Percentiles rank a stretch among this genome's conserved stretches.
Conservation (phyloP, 2,888 invertebrate genomes). For the Esperia sulphurella region DNA sequence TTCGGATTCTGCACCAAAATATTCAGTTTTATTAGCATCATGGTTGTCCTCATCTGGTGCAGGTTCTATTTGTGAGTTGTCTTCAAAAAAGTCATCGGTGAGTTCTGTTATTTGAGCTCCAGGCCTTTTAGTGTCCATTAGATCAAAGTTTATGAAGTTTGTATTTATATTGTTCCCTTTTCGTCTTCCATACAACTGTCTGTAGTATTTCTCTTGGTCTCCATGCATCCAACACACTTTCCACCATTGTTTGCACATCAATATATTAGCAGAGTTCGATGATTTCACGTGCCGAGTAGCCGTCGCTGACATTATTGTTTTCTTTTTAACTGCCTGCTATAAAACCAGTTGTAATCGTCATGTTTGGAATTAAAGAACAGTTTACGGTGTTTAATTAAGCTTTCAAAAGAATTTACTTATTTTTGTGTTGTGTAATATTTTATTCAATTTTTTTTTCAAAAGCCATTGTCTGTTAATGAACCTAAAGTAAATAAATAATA, state of each 20-base stretch:
- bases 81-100: constrained; percentile 70
- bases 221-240: constrained; percentile 93
- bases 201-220: constrained; percentile 90
- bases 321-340: constrained; percentile 15
- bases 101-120: constrained; percentile 75
- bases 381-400: not conserved
- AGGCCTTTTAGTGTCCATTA: constrained; percentile 56
- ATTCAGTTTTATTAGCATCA: constrained; percentile 24
- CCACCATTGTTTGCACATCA: constrained; percentile 94
- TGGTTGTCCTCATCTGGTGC: constrained; percentile 52
- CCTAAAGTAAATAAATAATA: no score
- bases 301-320: constrained; percentile 67
- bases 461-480: no score
- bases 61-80: constrained; percentile 54
- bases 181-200: constrained; percentile 86
- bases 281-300: constrained; percentile 73
- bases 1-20: constrained; percentile 56
- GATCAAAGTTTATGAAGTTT: constrained; percentile 52
- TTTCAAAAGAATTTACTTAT: no score
- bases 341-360: constrained; percentile 6
- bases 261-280: constrained; percentile 83
- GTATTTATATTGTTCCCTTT: constrained; percentile 61
- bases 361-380: constrained; percentile 3
- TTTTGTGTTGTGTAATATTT: no score
- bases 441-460: no score